phyloP scores from a whole-genome alignment of 2,113 vertebrate genomes.

The Ceratotherium simum region DNA sequence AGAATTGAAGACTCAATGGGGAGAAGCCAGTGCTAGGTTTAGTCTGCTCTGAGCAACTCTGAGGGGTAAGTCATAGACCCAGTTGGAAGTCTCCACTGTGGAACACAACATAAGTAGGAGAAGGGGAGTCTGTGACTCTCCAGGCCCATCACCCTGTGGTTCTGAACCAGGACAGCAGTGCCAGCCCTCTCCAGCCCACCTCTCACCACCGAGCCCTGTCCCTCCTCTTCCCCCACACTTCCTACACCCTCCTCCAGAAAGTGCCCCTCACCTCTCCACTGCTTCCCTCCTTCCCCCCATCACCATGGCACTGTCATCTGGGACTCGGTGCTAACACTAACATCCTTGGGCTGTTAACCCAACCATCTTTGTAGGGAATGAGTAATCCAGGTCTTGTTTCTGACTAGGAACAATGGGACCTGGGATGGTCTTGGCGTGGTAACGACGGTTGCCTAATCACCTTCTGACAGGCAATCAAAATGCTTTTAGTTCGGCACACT shows the following conservation, averaged over 20 bases:
- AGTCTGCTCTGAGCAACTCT: neutral
- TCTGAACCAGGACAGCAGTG: neutral
- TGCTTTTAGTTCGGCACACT: conserved; percentile 71
- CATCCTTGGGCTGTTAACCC: conserved; percentile 37
- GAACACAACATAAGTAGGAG: neutral
- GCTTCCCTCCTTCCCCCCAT: too few relatives aligned
- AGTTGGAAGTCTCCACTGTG: neutral
- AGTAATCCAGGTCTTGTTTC: conserved; percentile 64
- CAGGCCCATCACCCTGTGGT: neutral
- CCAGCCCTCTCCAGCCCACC: neutral
- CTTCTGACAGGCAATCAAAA: conserved; percentile 73
- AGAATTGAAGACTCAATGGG: neutral
- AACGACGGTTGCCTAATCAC: conserved; percentile 67
- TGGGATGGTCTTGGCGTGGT: conserved; percentile 54
- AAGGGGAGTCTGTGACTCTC: neutral
- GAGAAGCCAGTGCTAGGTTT: neutral
- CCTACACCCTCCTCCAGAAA: neutral
- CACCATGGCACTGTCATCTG: neutral
- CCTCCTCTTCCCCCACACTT: neutral
- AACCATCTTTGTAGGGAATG: conserved; percentile 66
- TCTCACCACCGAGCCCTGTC: neutral
- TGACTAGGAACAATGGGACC: conserved; percentile 60
- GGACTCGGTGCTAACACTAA: neutral
- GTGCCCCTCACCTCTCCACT: neutral
- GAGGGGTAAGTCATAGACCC: neutral